Evolutionary conservation across 2,888 invertebrate genomes (phyloP), one percentile per base, ranked within the genome.

Genomic region (Clitarchus hookeri): DNA sequence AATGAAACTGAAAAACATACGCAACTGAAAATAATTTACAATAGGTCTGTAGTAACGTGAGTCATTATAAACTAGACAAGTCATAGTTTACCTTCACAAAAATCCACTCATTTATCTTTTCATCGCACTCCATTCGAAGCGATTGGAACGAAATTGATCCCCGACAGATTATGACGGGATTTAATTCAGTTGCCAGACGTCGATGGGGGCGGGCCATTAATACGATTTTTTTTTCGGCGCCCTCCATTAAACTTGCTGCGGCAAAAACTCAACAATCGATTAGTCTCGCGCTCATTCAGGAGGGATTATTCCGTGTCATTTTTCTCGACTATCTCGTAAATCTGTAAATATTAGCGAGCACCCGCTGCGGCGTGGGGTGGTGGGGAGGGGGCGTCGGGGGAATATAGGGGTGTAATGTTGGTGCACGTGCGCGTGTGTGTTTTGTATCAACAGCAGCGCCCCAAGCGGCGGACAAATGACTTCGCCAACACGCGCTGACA

Each of bases 401-500:
- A 19, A 23, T 19, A 48, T 36, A 19, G 53, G 53, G 53, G n/a
- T 9, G n/a, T 65, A 19, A 65, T 65, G 65, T 8, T n/a, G 23
- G 53, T 19, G 65, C 65, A 65, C 65, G 65, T 65, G 65, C 65
- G 19, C 65, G 65, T 65, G 65, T 65, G 65, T 65, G 65, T 82
- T 27, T 82, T 82, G 36, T 82, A 82, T 82, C 82, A 82, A 82
- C 82, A 82, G 23, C 65, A 65, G 65, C 65, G 65, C 27, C 8
- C 82, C 82, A 82, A 82, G 82, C 25, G 82, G 82, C 82, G 27
- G 82, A 86, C 83, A 86, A 86, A 87, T 86, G 87, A 86, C 83
- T 84, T 82, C 86, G 86, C 86, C 86, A 87, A 87, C 86, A 87
- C 53, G 44, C 82, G 54, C 44, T 87, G 86, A 87, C 87, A 87